Evolutionary conservation across 2,888 invertebrate genomes (phyloP), one percentile per base, ranked within the genome.

Genomic region (Dinocampus coccinellae): DNA sequence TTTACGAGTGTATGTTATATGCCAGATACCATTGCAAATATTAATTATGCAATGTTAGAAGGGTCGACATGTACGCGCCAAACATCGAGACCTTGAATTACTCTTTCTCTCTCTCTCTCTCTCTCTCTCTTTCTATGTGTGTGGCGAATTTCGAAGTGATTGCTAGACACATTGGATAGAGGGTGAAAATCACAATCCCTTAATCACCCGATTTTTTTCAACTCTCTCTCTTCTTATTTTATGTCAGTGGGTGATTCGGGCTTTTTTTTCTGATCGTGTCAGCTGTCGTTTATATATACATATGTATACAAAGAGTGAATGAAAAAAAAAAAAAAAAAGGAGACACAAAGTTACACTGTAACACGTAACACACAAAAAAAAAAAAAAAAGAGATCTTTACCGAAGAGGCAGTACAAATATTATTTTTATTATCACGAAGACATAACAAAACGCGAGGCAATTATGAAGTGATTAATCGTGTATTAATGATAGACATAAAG

Each of bases 1-100:
- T 47, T 63, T 22, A 47, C 16, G 16, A 7, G 47, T 7, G 47
- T 47, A 47, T 47, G 9, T 39, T 13, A n/a, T 47, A n/a, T 47
- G 16, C 16, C 33, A 42, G 34, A 24, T 73, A 73, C 71, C 75
- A 76, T 71, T 74, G 67, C 71, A 53, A 60, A 74, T 76, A 78
- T 81, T 82, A 82, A 82, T 82, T 82, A 83, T 82, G 78, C 77
- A 82, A 70, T 74, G 71, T 60, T n/a, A 33, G 69, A 76, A 78
- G 78, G 78, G 76, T 74, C 60, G 73, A 55, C 73, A 69, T 62
- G 34, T n/a, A 47, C 16, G 39, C 36, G 22, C 20, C 57, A 33
- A 60, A 26, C 22, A 47, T 16, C 16, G 11, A 57, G 39, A 52
- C 34, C 58, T 64, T 34, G 58, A 70, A 55, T 65, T 65, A 65